A percentile compares a stretch with the other conserved stretches of the same genome.
Evolutionary conservation across 2,113 vertebrate species (phyloP).

Genomic region (Ailurus styani): DNA sequence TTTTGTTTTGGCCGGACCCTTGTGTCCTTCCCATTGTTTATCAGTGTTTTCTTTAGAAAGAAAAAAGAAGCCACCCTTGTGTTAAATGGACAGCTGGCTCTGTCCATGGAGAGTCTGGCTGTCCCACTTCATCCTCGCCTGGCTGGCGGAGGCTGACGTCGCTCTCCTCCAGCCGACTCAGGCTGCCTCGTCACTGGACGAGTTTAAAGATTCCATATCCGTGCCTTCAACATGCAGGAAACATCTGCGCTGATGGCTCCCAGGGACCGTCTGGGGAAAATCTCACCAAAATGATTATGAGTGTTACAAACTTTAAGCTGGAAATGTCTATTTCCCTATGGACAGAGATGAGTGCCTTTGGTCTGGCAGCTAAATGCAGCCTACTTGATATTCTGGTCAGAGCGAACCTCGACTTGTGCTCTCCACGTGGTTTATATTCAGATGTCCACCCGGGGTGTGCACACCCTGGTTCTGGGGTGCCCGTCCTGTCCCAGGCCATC

Average conservation of each 20-base stretch:
- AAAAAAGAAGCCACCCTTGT: not conserved
- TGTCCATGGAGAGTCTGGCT: not conserved
- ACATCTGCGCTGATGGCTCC: not conserved
- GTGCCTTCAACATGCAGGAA: not conserved
- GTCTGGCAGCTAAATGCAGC: not conserved
- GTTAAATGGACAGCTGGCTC: not conserved
- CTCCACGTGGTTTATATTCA: not conserved
- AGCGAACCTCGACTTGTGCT: not conserved
- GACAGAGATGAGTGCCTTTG: not conserved
- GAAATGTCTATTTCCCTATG: not conserved
- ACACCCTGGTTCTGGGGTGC: not conserved
- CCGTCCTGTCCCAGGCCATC: not conserved
- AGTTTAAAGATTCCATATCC: not conserved
- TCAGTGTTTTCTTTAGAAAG: not conserved
- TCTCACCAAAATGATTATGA: not conserved
- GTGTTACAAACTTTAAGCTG: not conserved
- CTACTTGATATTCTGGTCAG: not conserved
- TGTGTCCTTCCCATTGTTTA: not conserved
- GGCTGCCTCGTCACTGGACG: not conserved
- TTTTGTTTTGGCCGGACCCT: not conserved
- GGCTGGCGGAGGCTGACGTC: too few species aligned
- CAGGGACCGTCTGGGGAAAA: not conserved
- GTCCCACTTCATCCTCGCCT: accelerated
- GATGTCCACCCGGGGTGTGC: not conserved
- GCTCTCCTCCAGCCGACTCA: not conserved